A percentile compares a stretch with the other conserved stretches of the same genome.
Conservation (phyloP, 2,113 vertebrate genomes). For the Bothrops jararaca region DNA sequence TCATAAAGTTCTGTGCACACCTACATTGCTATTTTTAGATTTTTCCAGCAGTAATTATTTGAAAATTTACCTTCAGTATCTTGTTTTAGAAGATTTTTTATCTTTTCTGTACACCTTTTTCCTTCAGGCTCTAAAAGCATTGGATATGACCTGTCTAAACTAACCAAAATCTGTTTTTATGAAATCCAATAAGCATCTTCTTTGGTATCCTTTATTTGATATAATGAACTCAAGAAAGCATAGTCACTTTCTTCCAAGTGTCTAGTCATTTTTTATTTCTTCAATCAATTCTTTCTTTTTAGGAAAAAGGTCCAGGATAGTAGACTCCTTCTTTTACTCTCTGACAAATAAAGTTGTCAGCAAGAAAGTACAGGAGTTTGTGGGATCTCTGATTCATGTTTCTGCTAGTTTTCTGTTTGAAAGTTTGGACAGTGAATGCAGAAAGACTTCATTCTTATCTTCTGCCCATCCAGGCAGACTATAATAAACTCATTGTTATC, state of each 20-base stretch:
- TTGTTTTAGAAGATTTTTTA: not conserved
- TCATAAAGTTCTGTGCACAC: too few species aligned
- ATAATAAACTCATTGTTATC: not conserved
- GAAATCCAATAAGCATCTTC: not conserved
- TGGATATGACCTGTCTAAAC: not conserved
- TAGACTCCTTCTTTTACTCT: not conserved
- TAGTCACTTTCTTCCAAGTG: not conserved
- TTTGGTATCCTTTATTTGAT: not conserved
- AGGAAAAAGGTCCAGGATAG: not conserved
- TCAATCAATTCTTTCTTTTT: not conserved
- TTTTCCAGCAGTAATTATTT: not conserved
- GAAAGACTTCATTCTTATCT: not conserved
- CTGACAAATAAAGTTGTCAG: not conserved
- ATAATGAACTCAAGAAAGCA: not conserved
- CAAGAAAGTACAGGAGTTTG: not conserved
- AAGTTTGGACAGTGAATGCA: not conserved
- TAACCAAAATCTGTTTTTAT: not conserved
- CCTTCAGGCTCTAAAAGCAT: not conserved
- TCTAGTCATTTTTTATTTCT: not conserved
- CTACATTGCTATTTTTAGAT: not conserved
- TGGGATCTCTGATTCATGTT: not conserved
- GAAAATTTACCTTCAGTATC: not conserved
- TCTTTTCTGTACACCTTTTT: not conserved
- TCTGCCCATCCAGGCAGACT: not conserved
- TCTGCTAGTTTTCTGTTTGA: not conserved